Base-by-base conservation (phyloP, 2,797 vertebrate genomes). In the Oreochromis grahami region DNA sequence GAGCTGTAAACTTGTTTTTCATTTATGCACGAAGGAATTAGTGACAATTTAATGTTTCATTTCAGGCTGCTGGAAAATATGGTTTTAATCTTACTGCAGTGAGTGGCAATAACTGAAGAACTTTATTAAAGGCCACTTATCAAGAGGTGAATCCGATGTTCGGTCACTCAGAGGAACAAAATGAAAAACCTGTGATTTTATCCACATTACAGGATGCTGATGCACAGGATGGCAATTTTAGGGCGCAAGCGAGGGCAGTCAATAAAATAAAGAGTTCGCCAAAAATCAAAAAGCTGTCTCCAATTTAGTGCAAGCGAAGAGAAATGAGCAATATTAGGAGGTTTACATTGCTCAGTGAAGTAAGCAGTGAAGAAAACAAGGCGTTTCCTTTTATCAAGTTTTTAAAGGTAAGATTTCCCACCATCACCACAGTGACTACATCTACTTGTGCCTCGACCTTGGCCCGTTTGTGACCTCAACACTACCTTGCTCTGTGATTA, bases 51-150 rank as follows among this genome's bases (percentile, higher is more conserved):
- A 78, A 90, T 70, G 68, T 58, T 45, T 78, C 24, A 53, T 80
- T 77, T 79, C 63, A n/a, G 55, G 81, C 83, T 38, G 60, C 63
- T 17, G 82, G 78, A 58, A 90, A 87, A 86, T 83, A 79, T 85
- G 83, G 84, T 63, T 58, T 83, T 85, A 85, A 91, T 92, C 78
- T 77, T 29, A 41, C 85, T 74, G 41, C 80, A 51, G 65, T 77
- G 79, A 86, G 63, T 19, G 19, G 80, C 89, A 85, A 84, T 86
- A 88, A 88, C 82, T 51, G 80, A 3, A 26, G 82, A 53, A 81
- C 78, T 88, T 92, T 92, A 93, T 92, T 88, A 88, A 86, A 93
- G 81, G 29, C 79, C 83, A 86, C 88, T 87, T 45, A 83, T 92
- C 88, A 93, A 77, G 13, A 12, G 38, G 38, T 29, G 55, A 58